Evolutionary conservation across 2,797 vertebrate genomes (phyloP).

Genomic region (Sylvia borin): DNA sequence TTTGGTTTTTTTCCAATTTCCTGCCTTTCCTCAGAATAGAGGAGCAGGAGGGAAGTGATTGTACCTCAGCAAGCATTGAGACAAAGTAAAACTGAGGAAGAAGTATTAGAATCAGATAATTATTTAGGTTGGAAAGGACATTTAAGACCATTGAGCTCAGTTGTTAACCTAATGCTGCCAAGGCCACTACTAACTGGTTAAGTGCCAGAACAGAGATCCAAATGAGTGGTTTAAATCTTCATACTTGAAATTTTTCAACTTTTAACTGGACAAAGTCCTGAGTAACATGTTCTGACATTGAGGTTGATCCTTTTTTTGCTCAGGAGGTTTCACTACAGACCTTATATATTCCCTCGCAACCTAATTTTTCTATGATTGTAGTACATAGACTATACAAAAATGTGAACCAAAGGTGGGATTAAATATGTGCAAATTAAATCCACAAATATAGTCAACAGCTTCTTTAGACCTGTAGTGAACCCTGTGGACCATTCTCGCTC

Average conservation of each 20-base stretch:
- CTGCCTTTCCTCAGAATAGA: background rate
- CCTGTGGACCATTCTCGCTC: background rate
- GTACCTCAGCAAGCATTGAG: background rate
- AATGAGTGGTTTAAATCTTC: background rate
- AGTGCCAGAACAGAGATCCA: background rate
- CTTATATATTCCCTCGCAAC: background rate
- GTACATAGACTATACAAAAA: accelerated
- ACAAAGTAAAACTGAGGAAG: background rate
- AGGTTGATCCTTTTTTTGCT: background rate
- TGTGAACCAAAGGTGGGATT: background rate
- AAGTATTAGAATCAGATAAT: background rate
- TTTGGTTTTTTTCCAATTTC: background rate
- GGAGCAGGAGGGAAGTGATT: accelerated
- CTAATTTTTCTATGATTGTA: background rate
- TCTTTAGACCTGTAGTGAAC: background rate
- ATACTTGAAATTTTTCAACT: background rate
- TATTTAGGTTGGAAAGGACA: background rate
- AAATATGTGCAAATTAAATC: background rate
- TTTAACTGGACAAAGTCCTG: background rate
- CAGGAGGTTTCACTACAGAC: background rate
- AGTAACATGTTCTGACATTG: background rate
- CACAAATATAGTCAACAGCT: background rate
- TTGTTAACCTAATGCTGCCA: background rate
- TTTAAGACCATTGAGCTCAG: background rate
- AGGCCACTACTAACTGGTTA: background rate